A percentile compares a stretch with the other conserved stretches of the same genome.
Evolutionary conservation across 1,140 invertebrate genomes (phyloP).

Genomic region (Cydia strobilella): DNA sequence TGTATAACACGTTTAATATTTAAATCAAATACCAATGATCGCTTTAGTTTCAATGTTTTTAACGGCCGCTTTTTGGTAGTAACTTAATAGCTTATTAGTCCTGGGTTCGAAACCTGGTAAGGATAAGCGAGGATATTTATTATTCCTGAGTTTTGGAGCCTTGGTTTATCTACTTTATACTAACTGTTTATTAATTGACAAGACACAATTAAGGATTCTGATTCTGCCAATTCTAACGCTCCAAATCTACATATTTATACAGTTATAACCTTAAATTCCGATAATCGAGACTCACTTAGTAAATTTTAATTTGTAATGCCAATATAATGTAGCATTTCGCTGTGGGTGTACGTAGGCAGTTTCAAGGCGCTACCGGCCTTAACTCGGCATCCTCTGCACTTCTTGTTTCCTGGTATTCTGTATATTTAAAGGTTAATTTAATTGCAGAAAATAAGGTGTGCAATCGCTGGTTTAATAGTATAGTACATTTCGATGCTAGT

Average conservation of each 20-base stretch:
- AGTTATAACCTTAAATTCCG: neutral
- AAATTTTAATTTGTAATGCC: slow-evolving; percentile 14
- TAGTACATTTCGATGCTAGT: too few species aligned
- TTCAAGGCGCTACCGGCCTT: slow-evolving; percentile 22
- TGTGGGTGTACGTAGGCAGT: slow-evolving; percentile 12
- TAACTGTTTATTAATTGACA: neutral
- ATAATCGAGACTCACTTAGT: slow-evolving; percentile 6
- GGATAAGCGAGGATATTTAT: too few species aligned
- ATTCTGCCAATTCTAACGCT: neutral
- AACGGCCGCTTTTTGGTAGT: too few species aligned
- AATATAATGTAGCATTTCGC: neutral
- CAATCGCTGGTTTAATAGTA: neutral
- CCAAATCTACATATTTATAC: neutral
- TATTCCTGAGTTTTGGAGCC: too few species aligned
- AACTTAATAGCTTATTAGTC: too few species aligned
- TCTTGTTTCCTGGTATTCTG: slow-evolving; percentile 16
- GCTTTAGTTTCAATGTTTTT: too few species aligned
- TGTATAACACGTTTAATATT: neutral
- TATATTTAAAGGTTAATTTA: neutral
- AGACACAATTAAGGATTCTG: neutral
- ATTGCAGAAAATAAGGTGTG: neutral
- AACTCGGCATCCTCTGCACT: slow-evolving; percentile 13
- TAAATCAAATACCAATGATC: too few species aligned
- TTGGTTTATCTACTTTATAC: too few species aligned
- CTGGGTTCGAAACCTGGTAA: too few species aligned